These are phyloP conservation scores for Metallyticus violacea DNA, from an alignment of 2,888 invertebrate genomes.

Conservation along the genomic window DNA sequence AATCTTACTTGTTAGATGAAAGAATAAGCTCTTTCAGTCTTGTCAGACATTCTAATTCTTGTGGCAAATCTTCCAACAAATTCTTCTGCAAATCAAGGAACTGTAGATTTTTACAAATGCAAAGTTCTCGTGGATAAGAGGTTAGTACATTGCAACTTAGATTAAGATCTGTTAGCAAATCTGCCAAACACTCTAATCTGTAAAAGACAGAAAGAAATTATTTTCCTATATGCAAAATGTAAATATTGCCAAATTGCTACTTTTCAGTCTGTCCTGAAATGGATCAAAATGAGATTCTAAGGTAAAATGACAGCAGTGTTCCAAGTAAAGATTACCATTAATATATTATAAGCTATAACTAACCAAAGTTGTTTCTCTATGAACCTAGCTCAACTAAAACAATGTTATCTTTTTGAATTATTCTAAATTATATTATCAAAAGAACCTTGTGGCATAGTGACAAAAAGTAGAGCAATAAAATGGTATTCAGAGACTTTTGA, in stretches of 20 bases:
- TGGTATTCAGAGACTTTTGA: no score
- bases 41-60: constrained; percentile 50
- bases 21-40: constrained; percentile 75
- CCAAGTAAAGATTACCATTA: no score
- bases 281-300: background rate
- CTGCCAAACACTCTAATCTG: constrained; percentile 52
- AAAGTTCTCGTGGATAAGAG: constrained; percentile 53
- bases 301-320: background rate
- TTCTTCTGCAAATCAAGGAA: constrained; percentile 49
- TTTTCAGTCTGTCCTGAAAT: background rate
- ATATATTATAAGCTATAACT: background rate
- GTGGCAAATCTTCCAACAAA: constrained; percentile 44
- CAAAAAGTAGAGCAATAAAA: no score
- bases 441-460: no score
- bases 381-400: no score
- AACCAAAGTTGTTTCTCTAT: background rate
- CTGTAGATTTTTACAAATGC: constrained; percentile 52
- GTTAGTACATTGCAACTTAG: constrained; percentile 68
- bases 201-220: constrained; percentile 28
- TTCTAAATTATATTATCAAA: no score
- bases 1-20: constrained; percentile 72
- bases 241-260: no score
- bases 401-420: no score
- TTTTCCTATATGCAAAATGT: no score
- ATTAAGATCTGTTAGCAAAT: constrained; percentile 62